Evolutionary conservation across 2,113 vertebrate species (phyloP).

Genomic region (Laterallus jamaicensis): DNA sequence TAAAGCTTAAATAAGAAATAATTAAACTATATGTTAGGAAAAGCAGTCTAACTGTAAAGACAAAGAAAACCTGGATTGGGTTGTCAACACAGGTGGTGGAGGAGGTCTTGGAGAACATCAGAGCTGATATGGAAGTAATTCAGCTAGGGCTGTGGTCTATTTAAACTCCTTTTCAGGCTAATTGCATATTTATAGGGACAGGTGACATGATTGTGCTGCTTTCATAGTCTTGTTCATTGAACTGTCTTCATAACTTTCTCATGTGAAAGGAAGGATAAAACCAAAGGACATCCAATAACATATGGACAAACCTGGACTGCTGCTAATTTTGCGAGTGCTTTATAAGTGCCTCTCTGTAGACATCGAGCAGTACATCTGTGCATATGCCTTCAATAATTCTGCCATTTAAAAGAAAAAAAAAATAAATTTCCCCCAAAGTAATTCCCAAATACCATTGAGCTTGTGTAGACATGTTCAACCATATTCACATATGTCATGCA

Average conservation of each 20-base stretch:
- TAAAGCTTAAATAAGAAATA: not conserved
- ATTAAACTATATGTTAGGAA: not conserved
- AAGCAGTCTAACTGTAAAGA: not conserved
- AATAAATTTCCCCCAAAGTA: not conserved
- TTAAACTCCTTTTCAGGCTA: not conserved
- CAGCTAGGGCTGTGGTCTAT: not conserved
- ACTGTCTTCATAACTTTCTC: not conserved
- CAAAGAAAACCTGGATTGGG: fast-evolving
- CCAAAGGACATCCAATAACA: not conserved
- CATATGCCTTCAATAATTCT: not conserved
- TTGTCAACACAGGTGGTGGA: not conserved
- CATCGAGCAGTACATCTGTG: not conserved
- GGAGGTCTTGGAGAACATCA: not conserved
- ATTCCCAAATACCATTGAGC: not conserved
- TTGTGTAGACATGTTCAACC: not conserved
- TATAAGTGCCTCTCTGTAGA: not conserved
- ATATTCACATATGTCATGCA: not conserved
- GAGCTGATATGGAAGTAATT: not conserved
- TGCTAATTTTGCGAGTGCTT: not conserved
- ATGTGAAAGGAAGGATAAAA: not conserved
- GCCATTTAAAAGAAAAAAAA: not conserved
- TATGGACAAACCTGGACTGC: not conserved
- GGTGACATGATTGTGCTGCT: not conserved
- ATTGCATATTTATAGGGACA: not conserved
- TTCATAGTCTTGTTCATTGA: not conserved